Conservation (phyloP, 2,888 invertebrate species). For the Patella caerulea region DNA sequence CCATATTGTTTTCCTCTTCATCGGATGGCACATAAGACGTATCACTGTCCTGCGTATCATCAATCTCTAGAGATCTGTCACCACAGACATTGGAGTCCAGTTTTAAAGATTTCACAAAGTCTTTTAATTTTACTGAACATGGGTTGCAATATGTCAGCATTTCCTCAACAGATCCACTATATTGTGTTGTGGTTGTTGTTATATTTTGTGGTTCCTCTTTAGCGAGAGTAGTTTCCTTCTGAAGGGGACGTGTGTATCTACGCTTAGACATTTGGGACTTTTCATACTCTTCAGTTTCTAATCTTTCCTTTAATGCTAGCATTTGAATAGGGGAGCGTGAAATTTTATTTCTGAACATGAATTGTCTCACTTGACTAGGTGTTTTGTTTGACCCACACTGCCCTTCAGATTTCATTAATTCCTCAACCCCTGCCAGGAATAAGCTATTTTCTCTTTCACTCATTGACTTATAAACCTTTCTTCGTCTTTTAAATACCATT, state of each 20-base stretch:
- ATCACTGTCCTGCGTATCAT: not conserved
- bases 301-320: conserved; percentile 57
- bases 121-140: conserved; percentile 17
- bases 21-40: not conserved
- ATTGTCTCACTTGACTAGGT: conserved; percentile 27
- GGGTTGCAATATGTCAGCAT: conserved; percentile 16
- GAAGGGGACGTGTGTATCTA: not conserved
- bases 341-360: conserved; percentile 55
- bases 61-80: not conserved
- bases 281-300: conserved; percentile 57
- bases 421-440: not conserved
- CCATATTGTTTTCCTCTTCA: conserved; percentile 4
- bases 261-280: conserved; percentile 50
- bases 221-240: too few species aligned
- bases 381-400: not conserved
- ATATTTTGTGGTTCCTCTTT: too few species aligned
- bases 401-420: not conserved
- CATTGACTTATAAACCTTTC: not conserved
- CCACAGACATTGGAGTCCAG: not conserved
- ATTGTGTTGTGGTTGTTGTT: not conserved
- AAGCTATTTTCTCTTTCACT: conserved; percentile 6
- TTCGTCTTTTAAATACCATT: conserved; percentile 1
- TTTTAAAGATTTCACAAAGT: conserved; percentile 8
- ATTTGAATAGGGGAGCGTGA: conserved; percentile 61
- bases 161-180: conserved; percentile 1